These are phyloP conservation scores for Timema cristinae DNA, from an alignment of 2,888 invertebrate genomes.

Conservation along the genomic window DNA sequence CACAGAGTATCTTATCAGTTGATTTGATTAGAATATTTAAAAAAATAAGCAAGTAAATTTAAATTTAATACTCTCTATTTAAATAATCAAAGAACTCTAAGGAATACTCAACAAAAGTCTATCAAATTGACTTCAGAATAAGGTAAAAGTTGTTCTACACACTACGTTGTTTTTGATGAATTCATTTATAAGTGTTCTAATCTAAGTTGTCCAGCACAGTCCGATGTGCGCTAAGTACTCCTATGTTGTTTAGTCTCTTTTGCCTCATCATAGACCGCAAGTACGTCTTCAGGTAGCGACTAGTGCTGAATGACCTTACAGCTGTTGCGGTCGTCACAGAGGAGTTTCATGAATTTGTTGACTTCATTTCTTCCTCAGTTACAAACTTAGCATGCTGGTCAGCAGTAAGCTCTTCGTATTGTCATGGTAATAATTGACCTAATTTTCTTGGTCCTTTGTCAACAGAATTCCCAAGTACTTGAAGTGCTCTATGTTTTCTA, in stretches of 20 bases:
- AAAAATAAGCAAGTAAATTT: too few species aligned
- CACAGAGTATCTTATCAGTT: too few species aligned
- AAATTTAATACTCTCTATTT: too few species aligned
- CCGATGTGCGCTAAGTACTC: not conserved
- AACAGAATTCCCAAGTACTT: too few species aligned
- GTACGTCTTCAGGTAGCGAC: not conserved
- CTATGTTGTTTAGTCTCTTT: conserved; percentile 6
- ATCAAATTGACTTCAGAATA: not conserved
- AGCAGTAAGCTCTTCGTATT: too few species aligned
- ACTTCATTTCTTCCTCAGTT: not conserved
- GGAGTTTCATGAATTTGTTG: not conserved
- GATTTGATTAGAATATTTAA: too few species aligned
- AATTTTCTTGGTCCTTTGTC: too few species aligned
- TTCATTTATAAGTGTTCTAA: not conserved
- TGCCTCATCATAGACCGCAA: not conserved
- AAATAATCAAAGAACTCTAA: too few species aligned
- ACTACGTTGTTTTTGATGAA: not conserved
- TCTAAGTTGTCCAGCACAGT: conserved; percentile 2
- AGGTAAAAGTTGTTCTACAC: not conserved
- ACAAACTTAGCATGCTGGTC: too few species aligned
- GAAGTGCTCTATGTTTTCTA: too few species aligned
- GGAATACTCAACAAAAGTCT: too few species aligned
- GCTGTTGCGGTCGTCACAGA: not conserved
- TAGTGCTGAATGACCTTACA: not conserved
- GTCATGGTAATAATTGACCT: too few species aligned